Percentiles rank a stretch among this genome's conserved stretches.
phyloP scores from a whole-genome alignment of 2,113 vertebrate species.

The Dinomys branickii region DNA sequence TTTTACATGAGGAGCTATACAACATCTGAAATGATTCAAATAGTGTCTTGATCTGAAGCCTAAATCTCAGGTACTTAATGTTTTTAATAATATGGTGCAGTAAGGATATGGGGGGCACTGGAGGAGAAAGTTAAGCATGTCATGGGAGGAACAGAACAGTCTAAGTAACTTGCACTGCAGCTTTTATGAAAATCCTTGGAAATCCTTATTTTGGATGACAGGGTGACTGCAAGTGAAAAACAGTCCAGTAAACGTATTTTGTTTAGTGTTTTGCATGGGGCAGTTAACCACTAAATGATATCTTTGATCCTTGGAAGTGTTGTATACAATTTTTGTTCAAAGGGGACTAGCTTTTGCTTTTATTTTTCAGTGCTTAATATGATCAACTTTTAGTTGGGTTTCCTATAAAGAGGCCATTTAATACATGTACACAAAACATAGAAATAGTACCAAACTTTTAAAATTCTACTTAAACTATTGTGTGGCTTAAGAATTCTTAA shows the following conservation, averaged over 20 bases:
- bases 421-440: constrained; percentile 28
- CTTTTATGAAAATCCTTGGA: too few relatives aligned
- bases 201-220: too few relatives aligned
- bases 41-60: constrained; percentile 51
- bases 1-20: constrained; percentile 57
- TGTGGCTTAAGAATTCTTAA: constrained; percentile 62
- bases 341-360: constrained; percentile 57
- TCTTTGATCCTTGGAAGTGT: not conserved
- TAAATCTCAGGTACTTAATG: not conserved
- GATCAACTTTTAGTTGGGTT: not conserved
- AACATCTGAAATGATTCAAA: constrained; percentile 61
- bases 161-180: too few relatives aligned
- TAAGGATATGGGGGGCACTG: not conserved
- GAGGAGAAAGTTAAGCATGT: not conserved
- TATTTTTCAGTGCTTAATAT: constrained; percentile 25
- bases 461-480: constrained; percentile 74
- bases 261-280: constrained; percentile 4
- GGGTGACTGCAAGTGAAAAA: not conserved
- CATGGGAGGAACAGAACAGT: not conserved
- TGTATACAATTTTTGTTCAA: constrained; percentile 9
- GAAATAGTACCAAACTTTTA: constrained; percentile 56
- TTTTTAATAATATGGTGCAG: constrained; percentile 33
- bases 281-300: not conserved
- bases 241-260: constrained; percentile 61
- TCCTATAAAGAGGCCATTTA: not conserved